Percentiles rank a stretch among this genome's conserved stretches.
Conservation (phyloP, 2,888 invertebrate species). For the Schizotus pectinicornis region DNA sequence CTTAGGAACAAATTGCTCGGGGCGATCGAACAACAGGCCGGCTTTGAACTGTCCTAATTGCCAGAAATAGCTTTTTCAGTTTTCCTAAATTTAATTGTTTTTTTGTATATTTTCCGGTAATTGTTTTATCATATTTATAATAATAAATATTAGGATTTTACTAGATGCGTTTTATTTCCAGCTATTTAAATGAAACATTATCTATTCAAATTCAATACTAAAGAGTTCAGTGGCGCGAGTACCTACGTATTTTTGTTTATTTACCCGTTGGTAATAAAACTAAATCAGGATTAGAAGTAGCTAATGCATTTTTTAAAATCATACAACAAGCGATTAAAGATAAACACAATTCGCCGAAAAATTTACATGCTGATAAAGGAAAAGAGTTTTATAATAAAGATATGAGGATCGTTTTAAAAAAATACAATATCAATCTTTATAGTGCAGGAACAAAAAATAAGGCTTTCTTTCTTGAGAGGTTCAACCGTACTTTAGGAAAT, state of each 20-base stretch:
- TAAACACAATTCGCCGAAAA: conserved; percentile 6
- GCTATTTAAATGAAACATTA: too few species aligned
- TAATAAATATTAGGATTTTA: too few species aligned
- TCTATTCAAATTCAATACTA: too few species aligned
- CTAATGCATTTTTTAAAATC: conserved; percentile 7
- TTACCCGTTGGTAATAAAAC: too few species aligned
- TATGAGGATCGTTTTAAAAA: conserved; percentile 11
- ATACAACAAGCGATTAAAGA: conserved; percentile 13
- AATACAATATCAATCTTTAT: conserved; percentile 10
- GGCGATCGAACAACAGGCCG: conserved; percentile 94
- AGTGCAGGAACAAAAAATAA: conserved; percentile 7
- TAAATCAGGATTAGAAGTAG: conserved; percentile 15
- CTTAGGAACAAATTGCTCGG: conserved; percentile 86
- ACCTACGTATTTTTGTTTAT: too few species aligned
- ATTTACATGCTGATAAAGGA: conserved; percentile 11
- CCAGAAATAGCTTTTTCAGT: background rate
- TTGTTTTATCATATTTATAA: too few species aligned
- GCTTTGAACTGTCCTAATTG: conserved; percentile 89
- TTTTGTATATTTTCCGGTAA: background rate
- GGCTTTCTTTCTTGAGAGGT: conserved; percentile 9
- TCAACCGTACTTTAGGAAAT: background rate
- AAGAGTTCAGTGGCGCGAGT: too few species aligned
- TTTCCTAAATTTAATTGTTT: background rate
- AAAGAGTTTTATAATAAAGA: conserved; percentile 14
- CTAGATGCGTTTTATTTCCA: too few species aligned